Evolutionary conservation across 2,797 vertebrate species (phyloP), one percentile per base, ranked within the genome.

Genomic region (Salmo trutta): DNA sequence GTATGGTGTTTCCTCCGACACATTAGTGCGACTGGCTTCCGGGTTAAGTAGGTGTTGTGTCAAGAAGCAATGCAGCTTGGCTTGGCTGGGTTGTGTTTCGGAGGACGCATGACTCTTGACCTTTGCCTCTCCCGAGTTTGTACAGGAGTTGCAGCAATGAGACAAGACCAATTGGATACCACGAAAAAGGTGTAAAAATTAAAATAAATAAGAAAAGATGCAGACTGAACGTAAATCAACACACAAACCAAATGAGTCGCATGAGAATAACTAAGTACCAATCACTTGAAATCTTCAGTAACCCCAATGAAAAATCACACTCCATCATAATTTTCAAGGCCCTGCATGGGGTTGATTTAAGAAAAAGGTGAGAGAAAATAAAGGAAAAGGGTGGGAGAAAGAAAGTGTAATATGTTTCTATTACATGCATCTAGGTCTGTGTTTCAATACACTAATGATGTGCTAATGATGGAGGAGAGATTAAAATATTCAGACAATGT

Each of bases 401-500:
- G 41, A 47, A 47, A 47, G 10, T 10, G 83, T 76, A 52, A 83
- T 82, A 81, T 87, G 81, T 87, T 90, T 85, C 81, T 75, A 85
- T 85, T 85, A 83, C 59, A 75, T 74, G 31, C 88, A 82, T 80
- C 47, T 74, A 71, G 77, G 75, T 17, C 59, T 83, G 77, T 72
- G 82, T 85, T 84, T 79, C 73, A 84, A 82, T 77, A 74, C 81
- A 77, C 82, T 88, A 88, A 89, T 87, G 82, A 88, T 84, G 82
- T 81, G 73, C 68, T 88, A 87, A 89, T 84, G 83, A 86, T 82
- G 78, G 84, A 83, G 77, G 78, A 76, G 81, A 75, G 73, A 81
- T 83, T 90, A 77, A 87, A 90, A 88, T 87, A 91, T 90, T 90
- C 88, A 91, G 84, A 81, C 87, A 78, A 77, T 73, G 56, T 82